Evolutionary conservation across 2,888 invertebrate genomes (phyloP).

Genomic region (Seladonia tumulorum): DNA sequence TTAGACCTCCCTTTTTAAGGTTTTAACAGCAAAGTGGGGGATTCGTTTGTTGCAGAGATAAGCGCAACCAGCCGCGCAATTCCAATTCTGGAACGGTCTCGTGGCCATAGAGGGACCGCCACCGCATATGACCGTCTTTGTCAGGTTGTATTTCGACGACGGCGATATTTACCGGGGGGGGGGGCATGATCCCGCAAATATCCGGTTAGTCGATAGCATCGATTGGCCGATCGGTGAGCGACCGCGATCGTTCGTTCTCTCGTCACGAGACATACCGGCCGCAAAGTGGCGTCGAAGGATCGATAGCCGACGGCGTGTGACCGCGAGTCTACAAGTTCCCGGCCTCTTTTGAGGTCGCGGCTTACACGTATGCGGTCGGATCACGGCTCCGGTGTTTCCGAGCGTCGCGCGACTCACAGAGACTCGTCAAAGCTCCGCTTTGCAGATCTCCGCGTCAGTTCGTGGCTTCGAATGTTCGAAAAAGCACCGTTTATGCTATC

Average conservation of each 20-base stretch:
- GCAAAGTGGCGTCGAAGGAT: conserved; percentile 53
- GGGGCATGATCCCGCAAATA: conserved; percentile 28
- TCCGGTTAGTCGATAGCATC: conserved; percentile 31
- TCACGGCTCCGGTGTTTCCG: conserved; percentile 29
- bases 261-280: conserved; percentile 43
- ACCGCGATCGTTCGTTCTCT: conserved; percentile 36
- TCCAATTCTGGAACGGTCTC: background rate
- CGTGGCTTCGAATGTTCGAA: background rate
- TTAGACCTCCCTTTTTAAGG: no score
- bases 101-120: background rate
- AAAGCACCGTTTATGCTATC: background rate
- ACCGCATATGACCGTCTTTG: background rate
- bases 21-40: no score
- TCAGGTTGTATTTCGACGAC: conserved; percentile 19
- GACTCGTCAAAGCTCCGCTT: background rate
- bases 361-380: conserved; percentile 42
- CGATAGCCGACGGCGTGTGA: conserved; percentile 56
- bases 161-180: conserved; percentile 26
- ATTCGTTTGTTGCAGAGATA: no score
- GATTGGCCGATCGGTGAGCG: conserved; percentile 3
- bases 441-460: no score
- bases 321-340: conserved; percentile 49
- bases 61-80: background rate
- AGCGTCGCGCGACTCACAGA: conserved; percentile 15
- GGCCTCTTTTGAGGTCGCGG: conserved; percentile 55